phyloP scores from a whole-genome alignment of 2,113 vertebrate species.

The Zosterops japonicus region DNA sequence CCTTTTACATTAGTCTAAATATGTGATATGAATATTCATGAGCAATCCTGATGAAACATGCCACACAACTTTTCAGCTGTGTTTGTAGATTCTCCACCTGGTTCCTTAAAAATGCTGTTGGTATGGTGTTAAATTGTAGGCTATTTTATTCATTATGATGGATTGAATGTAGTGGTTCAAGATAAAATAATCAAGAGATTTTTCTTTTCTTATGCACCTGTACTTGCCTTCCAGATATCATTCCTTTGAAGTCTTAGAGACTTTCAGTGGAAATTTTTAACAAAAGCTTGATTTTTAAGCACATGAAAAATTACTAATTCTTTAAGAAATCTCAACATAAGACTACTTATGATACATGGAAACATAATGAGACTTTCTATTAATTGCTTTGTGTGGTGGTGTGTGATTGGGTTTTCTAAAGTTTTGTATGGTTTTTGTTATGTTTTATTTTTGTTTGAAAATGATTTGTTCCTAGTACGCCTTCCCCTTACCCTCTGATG shows the following conservation, averaged over 20 bases:
- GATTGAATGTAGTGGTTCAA: neutral
- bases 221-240: neutral
- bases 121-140: neutral
- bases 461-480: no score
- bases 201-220: neutral
- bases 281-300: neutral
- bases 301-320: neutral
- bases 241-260: neutral
- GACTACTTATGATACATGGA: neutral
- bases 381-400: neutral
- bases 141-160: neutral
- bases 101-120: neutral
- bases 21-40: conserved; percentile 46
- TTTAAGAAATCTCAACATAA: neutral
- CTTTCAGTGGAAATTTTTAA: neutral
- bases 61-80: conserved; percentile 36
- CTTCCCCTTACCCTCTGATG: no score
- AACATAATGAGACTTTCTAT: neutral
- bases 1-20: conserved; percentile 37
- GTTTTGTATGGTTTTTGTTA: no score
- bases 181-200: neutral
- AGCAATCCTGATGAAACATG: conserved; percentile 12
- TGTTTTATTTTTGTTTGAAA: no score
- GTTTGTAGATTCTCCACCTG: conserved; percentile 37
- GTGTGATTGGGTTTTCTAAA: no score